phyloP scores from a whole-genome alignment of 2,888 invertebrate species.

The Willowsia nigromaculata region DNA sequence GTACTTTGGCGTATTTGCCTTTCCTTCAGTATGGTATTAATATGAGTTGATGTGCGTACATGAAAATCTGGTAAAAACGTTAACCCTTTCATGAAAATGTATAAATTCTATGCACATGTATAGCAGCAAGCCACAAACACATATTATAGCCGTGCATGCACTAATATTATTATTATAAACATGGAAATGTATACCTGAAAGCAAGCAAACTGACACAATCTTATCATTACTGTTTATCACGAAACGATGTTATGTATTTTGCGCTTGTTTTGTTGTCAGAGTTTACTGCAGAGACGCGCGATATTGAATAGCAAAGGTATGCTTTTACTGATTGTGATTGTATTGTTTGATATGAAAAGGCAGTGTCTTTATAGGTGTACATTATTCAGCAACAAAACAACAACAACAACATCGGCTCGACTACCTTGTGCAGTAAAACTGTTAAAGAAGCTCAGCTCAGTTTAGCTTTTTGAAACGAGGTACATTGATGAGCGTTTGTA shows the following conservation, averaged over 20 bases:
- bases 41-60: constrained; percentile 37
- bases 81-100: background rate
- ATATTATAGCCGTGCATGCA: no score
- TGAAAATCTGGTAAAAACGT: constrained; percentile 1
- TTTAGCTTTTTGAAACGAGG: background rate
- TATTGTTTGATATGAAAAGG: background rate
- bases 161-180: no score
- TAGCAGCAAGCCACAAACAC: no score
- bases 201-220: background rate
- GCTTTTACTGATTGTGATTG: background rate
- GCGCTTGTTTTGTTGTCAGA: background rate
- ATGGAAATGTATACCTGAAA: background rate
- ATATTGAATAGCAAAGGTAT: background rate
- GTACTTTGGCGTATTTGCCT: background rate
- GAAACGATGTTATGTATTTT: background rate
- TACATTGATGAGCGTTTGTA: no score
- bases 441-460: background rate
- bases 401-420: background rate
- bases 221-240: background rate
- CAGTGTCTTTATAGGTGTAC: no score
- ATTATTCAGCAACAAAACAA: background rate
- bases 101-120: background rate
- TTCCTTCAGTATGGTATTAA: background rate
- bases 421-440: background rate
- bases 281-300: background rate